phyloP scores from a whole-genome alignment of 2,797 vertebrate genomes.

The Tokudaia muenninki region DNA sequence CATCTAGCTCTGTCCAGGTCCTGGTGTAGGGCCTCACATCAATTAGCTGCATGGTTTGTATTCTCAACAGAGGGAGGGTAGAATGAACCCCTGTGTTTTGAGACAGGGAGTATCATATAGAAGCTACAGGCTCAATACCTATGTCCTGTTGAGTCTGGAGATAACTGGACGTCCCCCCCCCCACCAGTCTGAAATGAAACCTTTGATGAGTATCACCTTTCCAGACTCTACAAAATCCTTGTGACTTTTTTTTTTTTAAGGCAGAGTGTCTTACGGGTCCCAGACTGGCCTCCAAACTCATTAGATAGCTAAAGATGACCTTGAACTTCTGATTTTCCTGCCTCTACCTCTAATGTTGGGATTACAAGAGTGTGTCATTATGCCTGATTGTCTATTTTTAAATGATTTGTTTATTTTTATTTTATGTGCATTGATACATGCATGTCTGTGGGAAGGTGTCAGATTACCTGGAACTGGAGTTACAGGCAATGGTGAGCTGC shows the following conservation, averaged over 20 bases:
- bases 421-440: not conserved
- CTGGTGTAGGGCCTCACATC: not conserved
- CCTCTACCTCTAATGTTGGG: not conserved
- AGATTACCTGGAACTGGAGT: not conserved
- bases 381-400: too few species aligned
- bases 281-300: not conserved
- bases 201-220: not conserved
- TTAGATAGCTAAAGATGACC: not conserved
- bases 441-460: not conserved
- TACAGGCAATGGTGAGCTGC: not conserved
- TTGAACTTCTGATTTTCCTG: not conserved
- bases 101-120: not conserved
- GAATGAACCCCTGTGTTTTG: not conserved
- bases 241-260: not conserved
- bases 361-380: not conserved
- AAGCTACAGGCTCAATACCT: not conserved
- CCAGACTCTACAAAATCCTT: not conserved
- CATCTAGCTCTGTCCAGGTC: not conserved
- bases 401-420: not conserved
- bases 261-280: not conserved
- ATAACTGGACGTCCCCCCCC: not conserved
- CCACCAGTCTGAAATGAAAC: not conserved
- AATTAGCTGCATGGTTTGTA: not conserved
- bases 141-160: not conserved
- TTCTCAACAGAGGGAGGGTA: not conserved